Conservation (phyloP, 2,113 vertebrate species). For the Propithecus coquereli region DNA sequence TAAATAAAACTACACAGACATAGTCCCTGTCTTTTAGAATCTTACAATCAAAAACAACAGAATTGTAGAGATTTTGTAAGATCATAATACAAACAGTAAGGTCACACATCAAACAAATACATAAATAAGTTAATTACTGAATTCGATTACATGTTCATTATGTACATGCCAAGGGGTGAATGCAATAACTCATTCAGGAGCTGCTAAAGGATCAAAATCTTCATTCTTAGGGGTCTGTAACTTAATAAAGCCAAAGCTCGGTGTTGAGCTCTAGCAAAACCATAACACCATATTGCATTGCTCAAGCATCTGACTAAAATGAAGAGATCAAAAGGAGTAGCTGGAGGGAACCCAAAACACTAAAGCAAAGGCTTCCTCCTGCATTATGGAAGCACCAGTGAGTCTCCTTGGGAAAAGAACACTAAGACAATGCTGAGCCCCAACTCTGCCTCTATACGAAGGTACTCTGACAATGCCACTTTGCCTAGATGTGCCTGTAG, state of each 20-base stretch:
- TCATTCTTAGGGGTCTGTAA: neutral
- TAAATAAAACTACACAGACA: neutral
- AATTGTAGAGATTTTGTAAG: neutral
- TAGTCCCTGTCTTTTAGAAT: neutral
- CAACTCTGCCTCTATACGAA: fast-evolving
- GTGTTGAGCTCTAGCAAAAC: neutral
- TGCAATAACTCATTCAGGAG: neutral
- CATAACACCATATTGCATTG: fast-evolving
- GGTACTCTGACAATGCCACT: fast-evolving
- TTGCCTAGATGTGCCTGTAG: too few relatives aligned
- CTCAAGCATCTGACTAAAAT: neutral
- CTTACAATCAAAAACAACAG: neutral
- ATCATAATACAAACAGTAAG: neutral
- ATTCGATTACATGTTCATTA: slow-evolving; percentile 21
- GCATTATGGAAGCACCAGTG: fast-evolving
- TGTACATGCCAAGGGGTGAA: neutral
- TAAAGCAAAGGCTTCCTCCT: neutral
- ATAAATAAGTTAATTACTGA: slow-evolving; percentile 28
- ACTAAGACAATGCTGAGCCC: too few relatives aligned
- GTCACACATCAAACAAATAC: slow-evolving; percentile 8
- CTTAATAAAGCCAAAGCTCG: neutral
- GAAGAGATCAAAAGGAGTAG: neutral
- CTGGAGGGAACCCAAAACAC: neutral
- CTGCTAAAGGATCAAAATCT: neutral
- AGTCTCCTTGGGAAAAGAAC: neutral